phyloP scores from a whole-genome alignment of 1,140 invertebrate species.

The Rhysida immarginata region DNA sequence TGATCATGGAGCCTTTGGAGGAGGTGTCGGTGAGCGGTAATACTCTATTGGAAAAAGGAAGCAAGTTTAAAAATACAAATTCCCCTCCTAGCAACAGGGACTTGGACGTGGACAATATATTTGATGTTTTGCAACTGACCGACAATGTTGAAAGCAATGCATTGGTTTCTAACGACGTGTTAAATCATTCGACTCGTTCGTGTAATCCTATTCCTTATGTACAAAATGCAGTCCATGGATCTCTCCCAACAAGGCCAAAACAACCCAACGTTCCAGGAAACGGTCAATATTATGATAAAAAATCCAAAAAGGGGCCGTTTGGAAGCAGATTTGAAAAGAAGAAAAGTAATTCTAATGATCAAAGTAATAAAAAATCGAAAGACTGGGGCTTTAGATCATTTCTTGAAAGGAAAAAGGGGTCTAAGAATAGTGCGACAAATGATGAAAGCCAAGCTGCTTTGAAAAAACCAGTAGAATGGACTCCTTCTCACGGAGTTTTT shows the following conservation, averaged over 20 bases:
- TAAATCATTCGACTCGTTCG: conserved; percentile 23
- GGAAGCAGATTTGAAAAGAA: conserved; percentile 12
- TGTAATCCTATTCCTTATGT: conserved; percentile 52
- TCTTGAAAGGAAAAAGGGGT: not conserved
- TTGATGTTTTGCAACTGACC: conserved; percentile 20
- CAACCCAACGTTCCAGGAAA: conserved; percentile 36
- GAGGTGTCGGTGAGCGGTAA: conserved; percentile 42
- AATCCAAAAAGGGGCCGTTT: conserved; percentile 24
- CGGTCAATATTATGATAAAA: conserved; percentile 24
- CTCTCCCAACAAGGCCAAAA: conserved; percentile 27
- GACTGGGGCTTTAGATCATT: conserved; percentile 5
- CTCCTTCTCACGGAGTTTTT: not conserved
- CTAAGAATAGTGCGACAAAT: not conserved
- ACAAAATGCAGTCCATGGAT: conserved; percentile 51
- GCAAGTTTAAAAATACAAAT: conserved; percentile 39
- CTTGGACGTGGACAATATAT: conserved; percentile 35
- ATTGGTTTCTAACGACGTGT: conserved; percentile 26
- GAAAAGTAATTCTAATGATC: not conserved
- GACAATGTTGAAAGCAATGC: conserved; percentile 24
- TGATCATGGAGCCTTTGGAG: conserved; percentile 35
- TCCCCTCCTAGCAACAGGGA: conserved; percentile 34
- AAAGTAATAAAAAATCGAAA: not conserved
- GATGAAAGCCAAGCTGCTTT: not conserved
- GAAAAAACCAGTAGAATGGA: not conserved
- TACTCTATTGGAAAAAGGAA: conserved; percentile 41